These are phyloP conservation scores for Macaria notata DNA, from an alignment of 2,888 invertebrate genomes.

Conservation along the genomic window DNA sequence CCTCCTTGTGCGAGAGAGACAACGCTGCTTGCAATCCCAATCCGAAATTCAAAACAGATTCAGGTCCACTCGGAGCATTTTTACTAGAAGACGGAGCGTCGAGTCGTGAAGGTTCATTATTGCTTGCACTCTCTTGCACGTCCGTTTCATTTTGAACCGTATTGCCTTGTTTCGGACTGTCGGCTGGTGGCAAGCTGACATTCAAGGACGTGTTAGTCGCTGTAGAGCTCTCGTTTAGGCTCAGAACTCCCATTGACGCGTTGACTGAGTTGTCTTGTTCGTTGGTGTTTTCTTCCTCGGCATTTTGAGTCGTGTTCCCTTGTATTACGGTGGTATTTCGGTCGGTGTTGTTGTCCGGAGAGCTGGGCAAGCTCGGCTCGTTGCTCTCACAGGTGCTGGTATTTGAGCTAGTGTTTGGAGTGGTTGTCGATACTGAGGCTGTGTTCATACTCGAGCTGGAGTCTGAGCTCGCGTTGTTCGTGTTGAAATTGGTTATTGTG, in stretches of 20 bases:
- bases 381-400: conserved; percentile 87
- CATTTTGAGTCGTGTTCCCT: conserved; percentile 39
- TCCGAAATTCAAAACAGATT: conserved; percentile 65
- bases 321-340: conserved; percentile 48
- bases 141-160: conserved; percentile 46
- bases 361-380: conserved; percentile 88
- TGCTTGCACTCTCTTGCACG: conserved; percentile 45
- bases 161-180: conserved; percentile 63
- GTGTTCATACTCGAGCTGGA: conserved; percentile 87
- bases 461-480: conserved; percentile 81
- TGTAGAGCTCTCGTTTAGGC: conserved; percentile 72
- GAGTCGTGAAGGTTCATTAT: conserved; percentile 49
- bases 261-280: conserved; percentile 58
- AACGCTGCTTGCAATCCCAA: conserved; percentile 66
- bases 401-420: conserved; percentile 87
- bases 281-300: conserved; percentile 44
- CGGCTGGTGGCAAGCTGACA: conserved; percentile 67
- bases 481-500: conserved; percentile 53
- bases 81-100: conserved; percentile 68
- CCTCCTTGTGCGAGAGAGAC: conserved; percentile 69
- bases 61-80: conserved; percentile 53
- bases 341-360: conserved; percentile 74
- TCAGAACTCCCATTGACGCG: conserved; percentile 67
- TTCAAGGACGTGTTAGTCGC: conserved; percentile 74
- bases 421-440: conserved; percentile 82